Evolutionary conservation across 2,797 vertebrate genomes (phyloP).

Genomic region (Odontamblyopus rebecca): DNA sequence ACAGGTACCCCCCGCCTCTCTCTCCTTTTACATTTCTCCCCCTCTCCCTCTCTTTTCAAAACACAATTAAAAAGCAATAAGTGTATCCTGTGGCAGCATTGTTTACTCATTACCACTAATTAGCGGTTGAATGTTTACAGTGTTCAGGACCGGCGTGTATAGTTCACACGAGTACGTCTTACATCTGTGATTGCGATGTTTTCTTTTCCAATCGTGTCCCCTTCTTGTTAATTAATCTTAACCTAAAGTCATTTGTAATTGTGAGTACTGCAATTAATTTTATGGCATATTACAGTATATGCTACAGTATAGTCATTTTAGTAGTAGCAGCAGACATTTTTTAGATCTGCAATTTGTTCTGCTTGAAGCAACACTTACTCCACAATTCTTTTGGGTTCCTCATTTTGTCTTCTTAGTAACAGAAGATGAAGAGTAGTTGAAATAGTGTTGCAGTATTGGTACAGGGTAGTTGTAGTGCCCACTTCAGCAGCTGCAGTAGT

Average conservation of each 20-base stretch:
- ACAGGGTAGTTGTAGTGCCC: neutral
- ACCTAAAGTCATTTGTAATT: neutral
- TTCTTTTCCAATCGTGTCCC: neutral
- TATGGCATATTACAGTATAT: neutral
- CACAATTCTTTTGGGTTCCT: too few relatives aligned
- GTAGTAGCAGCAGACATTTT: neutral
- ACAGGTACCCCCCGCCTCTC: constrained; percentile 44
- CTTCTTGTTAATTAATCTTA: neutral
- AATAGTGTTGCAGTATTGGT: neutral
- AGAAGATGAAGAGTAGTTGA: neutral
- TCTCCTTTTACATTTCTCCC: too few relatives aligned
- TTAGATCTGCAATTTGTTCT: too few relatives aligned
- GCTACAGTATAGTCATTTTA: too few relatives aligned
- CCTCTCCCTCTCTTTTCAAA: neutral
- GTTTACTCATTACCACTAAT: constrained; percentile 69
- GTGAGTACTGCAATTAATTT: neutral
- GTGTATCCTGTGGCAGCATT: constrained; percentile 43
- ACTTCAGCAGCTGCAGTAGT: neutral
- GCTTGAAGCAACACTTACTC: too few relatives aligned
- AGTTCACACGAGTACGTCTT: neutral
- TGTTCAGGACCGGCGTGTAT: constrained; percentile 30
- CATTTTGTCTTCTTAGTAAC: too few relatives aligned
- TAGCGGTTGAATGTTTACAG: constrained; percentile 50
- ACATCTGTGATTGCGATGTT: neutral
- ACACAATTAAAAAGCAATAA: constrained; percentile 72